These are phyloP conservation scores for Silurus glanis DNA, from an alignment of 2,113 vertebrate species.

Conservation along the genomic window DNA sequence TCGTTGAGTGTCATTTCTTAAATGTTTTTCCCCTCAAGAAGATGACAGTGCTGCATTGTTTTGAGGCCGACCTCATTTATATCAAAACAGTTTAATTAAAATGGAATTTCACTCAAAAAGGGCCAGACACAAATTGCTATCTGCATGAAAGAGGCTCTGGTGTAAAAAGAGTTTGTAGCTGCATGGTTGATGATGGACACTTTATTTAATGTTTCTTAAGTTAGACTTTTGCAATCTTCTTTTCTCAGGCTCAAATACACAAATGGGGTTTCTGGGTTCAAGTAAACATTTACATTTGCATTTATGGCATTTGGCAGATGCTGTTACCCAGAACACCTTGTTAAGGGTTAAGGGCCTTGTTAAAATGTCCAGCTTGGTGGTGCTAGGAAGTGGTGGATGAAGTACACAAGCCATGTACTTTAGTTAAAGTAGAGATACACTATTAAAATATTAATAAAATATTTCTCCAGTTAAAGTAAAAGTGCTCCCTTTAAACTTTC, in stretches of 20 bases:
- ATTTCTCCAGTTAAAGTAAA: no score
- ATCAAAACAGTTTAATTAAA: conserved; percentile 42
- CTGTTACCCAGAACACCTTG: no score
- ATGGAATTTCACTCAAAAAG: conserved; percentile 20
- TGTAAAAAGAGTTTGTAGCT: not conserved
- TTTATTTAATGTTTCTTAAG: not conserved
- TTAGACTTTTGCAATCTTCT: not conserved
- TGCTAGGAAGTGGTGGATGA: no score
- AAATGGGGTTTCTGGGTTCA: not conserved
- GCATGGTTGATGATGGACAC: not conserved
- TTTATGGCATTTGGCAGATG: no score
- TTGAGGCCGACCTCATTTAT: not conserved
- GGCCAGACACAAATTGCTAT: not conserved
- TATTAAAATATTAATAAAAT: no score
- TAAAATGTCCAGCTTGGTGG: no score
- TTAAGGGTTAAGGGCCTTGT: no score
- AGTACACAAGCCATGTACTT: no score
- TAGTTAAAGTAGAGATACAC: no score
- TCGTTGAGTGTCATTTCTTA: conserved; percentile 24
- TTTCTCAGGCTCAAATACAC: not conserved
- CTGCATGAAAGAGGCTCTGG: not conserved
- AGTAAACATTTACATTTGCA: not conserved
- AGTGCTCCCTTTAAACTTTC: no score
- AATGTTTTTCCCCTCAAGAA: conserved; percentile 13
- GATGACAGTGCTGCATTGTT: conserved; percentile 35